phyloP scores from a whole-genome alignment of 2,113 vertebrate genomes.

The Mustela lutreola region DNA sequence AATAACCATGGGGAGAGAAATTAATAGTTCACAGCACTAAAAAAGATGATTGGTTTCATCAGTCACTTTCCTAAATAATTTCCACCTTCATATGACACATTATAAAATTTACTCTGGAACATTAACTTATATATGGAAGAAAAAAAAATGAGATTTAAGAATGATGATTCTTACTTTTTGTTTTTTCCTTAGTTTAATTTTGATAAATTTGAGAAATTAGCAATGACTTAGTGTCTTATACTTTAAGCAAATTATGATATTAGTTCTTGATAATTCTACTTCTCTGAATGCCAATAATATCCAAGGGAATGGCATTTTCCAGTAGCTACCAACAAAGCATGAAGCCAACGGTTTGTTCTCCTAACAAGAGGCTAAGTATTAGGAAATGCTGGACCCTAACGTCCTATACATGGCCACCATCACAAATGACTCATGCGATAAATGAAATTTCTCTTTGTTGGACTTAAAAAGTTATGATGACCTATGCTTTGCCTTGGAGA shows the following conservation, averaged over 20 bases:
- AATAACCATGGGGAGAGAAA: not conserved
- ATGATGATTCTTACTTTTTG: not conserved
- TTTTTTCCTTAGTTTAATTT: not conserved
- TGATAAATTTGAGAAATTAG: slow-evolving; percentile 28
- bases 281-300: not conserved
- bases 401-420: not conserved
- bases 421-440: not conserved
- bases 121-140: slow-evolving; percentile 19
- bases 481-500: not conserved
- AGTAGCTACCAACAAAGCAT: not conserved
- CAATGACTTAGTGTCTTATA: not conserved
- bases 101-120: slow-evolving; percentile 1
- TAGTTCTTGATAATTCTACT: not conserved
- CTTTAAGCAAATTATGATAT: not conserved
- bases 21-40: not conserved
- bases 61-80: slow-evolving; percentile 38
- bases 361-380: not conserved
- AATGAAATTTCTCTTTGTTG: slow-evolving; percentile 9
- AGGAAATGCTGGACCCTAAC: not conserved
- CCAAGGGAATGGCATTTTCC: not conserved
- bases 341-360: not conserved
- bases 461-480: not conserved
- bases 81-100: not conserved
- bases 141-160: not conserved
- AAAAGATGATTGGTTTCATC: slow-evolving; percentile 16